A percentile compares a stretch with the other conserved stretches of the same genome.
Conservation (phyloP, 2,113 vertebrate species). For the Proteles cristata region DNA sequence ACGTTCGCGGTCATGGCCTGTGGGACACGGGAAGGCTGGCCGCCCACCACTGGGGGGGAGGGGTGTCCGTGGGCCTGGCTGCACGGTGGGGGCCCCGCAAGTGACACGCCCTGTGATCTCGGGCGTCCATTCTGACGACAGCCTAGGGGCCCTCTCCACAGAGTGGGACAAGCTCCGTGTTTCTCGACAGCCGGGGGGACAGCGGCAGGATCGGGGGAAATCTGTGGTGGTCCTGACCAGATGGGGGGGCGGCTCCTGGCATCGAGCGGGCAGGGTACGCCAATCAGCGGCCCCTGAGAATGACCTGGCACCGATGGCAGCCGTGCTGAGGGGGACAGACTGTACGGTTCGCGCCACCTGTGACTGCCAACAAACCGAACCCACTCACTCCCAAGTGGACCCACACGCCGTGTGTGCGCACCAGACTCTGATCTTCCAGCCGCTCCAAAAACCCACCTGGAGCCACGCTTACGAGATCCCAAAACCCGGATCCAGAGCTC, state of each 20-base stretch:
- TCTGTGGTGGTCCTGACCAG: no score
- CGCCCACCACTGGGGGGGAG: background rate
- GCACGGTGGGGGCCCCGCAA: no score
- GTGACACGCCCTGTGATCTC: background rate
- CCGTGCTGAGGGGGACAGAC: background rate
- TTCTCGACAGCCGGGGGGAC: background rate
- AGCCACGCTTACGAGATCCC: rapidly evolving
- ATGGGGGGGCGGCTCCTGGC: background rate
- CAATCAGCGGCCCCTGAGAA: background rate
- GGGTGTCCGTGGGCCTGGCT: background rate
- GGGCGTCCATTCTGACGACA: background rate
- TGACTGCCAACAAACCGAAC: rapidly evolving
- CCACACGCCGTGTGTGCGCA: rapidly evolving
- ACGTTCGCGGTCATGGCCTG: rapidly evolving
- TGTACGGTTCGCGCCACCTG: rapidly evolving
- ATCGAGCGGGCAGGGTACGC: rapidly evolving
- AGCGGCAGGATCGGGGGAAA: background rate
- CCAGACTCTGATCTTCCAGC: rapidly evolving
- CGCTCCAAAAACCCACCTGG: rapidly evolving
- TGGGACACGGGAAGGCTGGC: background rate
- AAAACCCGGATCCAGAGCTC: background rate
- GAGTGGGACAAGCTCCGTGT: background rate
- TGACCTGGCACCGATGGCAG: background rate
- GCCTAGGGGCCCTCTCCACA: background rate
- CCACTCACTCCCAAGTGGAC: no score